Conservation (phyloP, 1,140 invertebrate species). For the Dendroctonus valens region DNA sequence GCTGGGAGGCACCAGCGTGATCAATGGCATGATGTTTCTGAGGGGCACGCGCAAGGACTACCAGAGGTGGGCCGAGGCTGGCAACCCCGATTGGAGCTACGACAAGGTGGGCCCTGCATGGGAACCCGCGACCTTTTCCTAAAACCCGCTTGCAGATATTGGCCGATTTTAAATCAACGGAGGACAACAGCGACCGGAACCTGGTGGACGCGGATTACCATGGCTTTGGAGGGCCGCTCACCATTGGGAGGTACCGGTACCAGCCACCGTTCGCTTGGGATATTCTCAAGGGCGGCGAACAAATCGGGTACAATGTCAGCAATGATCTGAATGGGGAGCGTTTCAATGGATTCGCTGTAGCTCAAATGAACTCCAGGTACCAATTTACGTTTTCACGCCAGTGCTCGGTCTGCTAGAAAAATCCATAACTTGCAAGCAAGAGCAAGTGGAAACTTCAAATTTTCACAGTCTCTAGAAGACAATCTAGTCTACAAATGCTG, state of each 20-base stretch:
- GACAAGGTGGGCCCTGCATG: slow-evolving; percentile 44
- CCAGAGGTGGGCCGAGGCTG: slow-evolving; percentile 59
- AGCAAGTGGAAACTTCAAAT: no score
- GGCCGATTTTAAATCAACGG: slow-evolving; percentile 56
- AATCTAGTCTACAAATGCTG: no score
- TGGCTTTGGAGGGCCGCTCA: slow-evolving; percentile 50
- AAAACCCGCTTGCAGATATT: slow-evolving; percentile 38
- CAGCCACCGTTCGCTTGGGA: slow-evolving; percentile 53
- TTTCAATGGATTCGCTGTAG: slow-evolving; percentile 43
- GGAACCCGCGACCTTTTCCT: slow-evolving; percentile 6
- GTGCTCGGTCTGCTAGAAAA: background rate
- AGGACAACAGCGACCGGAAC: slow-evolving; percentile 52
- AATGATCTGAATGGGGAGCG: slow-evolving; percentile 58
- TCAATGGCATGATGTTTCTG: slow-evolving; percentile 71
- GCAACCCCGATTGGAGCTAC: slow-evolving; percentile 40
- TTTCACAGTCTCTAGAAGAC: no score
- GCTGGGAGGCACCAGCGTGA: slow-evolving; percentile 58
- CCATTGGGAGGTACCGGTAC: slow-evolving; percentile 53
- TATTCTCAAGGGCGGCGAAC: slow-evolving; percentile 58
- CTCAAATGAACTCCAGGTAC: slow-evolving; percentile 38
- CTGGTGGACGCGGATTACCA: slow-evolving; percentile 47
- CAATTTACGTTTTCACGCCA: background rate
- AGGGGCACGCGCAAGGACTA: slow-evolving; percentile 67
- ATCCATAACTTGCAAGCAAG: no score
- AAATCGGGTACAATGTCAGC: slow-evolving; percentile 55